These are phyloP conservation scores for Pygathrix nemaeus DNA, from an alignment of 2,113 vertebrate species.

Conservation along the genomic window DNA sequence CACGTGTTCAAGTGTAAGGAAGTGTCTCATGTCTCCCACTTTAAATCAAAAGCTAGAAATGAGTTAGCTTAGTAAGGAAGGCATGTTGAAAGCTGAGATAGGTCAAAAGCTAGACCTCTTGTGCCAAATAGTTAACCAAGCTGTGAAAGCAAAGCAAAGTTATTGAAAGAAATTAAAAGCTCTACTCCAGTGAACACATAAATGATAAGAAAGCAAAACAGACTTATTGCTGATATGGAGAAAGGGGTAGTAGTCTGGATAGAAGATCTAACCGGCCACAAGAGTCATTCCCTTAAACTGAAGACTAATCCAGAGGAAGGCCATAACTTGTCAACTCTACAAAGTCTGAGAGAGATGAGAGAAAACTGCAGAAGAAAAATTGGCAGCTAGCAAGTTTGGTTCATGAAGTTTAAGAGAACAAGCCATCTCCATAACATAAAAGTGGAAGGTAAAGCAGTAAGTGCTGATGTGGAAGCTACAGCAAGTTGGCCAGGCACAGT, in stretches of 20 bases:
- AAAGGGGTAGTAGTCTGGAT: neutral
- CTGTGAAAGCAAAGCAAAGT: neutral
- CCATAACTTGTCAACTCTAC: neutral
- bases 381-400: neutral
- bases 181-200: neutral
- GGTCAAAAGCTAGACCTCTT: neutral
- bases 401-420: neutral
- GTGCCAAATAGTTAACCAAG: neutral
- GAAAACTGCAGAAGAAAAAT: neutral
- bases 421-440: neutral
- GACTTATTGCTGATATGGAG: neutral
- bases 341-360: neutral
- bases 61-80: neutral
- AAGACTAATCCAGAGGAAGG: neutral
- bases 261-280: neutral
- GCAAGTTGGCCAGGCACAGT: neutral
- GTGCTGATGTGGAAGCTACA: neutral
- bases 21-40: neutral
- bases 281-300: neutral
- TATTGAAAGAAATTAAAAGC: neutral
- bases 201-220: neutral
- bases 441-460: neutral
- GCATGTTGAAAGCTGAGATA: neutral
- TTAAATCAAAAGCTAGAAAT: neutral
- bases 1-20: neutral